Evolutionary conservation across 53 echinoderm and acorn worm genomes (phyloP), one percentile per base, ranked within the genome.

Genomic region (Pentamera pediparva): DNA sequence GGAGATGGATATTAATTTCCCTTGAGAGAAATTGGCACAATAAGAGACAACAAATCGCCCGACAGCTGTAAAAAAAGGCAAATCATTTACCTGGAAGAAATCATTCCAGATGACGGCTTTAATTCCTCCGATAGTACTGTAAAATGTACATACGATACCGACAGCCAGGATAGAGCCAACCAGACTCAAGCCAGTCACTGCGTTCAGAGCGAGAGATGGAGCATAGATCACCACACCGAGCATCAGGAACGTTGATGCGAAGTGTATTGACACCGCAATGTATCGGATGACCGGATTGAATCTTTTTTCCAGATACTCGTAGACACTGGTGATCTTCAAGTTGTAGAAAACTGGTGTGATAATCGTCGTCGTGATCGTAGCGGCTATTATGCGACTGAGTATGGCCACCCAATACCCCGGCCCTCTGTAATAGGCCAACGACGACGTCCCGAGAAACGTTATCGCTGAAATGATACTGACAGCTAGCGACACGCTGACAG

Each of bases 311-410:
- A 69, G 15, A 26, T 69, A 69, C 19, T 69, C 69, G n/a, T 43
- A 69, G 33, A 69, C 45, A n/a, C 69, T 69, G 21, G 69, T 69
- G 10, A 69, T 69, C 26, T 69, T 69, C 29, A 69, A 47, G 30
- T 69, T 43, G 28, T 69, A 69, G 47, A 69, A 69, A 10, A 69
- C 48, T 15, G 69, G 69, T n/a, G 43, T 43, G 17, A 69, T 45
- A 29, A 47, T 29, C 3, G 2, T 3, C 4, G 43, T 38, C 15
- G 48, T 69, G 13, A 69, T 29, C 28, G 13, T 17, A 24, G 26
- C 69, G 7, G 24, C 29, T 11, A 69, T 26, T 8, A 45, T 11
- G 15, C 48, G 43, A 29, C 27, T 22, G 8, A 47, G 6, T 22
- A 27, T 2, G 48, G 69, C 10, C 29, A 47, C 39, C 47, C 38